A percentile compares a stretch with the other conserved stretches of the same genome.
Evolutionary conservation across 2,888 invertebrate species (phyloP).

Genomic region (Oasisia sp.): DNA sequence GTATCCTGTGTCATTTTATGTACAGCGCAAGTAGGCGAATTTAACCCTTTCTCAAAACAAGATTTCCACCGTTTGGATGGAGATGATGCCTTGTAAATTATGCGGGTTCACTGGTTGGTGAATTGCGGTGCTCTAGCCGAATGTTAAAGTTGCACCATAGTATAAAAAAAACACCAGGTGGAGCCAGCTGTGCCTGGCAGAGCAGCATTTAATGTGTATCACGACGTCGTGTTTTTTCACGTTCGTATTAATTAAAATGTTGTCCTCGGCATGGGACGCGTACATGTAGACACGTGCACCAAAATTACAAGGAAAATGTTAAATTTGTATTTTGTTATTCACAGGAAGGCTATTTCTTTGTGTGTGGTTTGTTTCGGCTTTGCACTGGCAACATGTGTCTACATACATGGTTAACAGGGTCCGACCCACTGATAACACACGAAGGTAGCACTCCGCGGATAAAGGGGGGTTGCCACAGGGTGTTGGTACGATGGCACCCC

Average conservation of each 20-base stretch:
- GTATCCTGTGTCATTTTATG: neutral
- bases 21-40: slow-evolving; percentile 7
- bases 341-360: neutral
- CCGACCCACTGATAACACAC: neutral
- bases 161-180: neutral
- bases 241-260: neutral
- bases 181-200: neutral
- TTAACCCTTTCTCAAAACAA: neutral
- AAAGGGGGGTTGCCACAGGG: neutral
- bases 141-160: neutral
- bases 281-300: neutral
- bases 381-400: neutral
- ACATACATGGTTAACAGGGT: neutral
- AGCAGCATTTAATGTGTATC: neutral
- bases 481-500: neutral
- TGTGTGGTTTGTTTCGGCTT: neutral
- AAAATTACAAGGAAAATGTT: neutral
- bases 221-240: neutral
- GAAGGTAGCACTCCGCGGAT: neutral
- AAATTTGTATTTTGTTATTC: neutral
- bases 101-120: neutral
- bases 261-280: neutral
- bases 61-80: neutral
- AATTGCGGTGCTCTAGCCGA: neutral
- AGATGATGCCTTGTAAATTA: neutral